A percentile compares a stretch with the other conserved stretches of the same genome.
Evolutionary conservation across 2,797 vertebrate species (phyloP).

Genomic region (Brachyalestes nurse): DNA sequence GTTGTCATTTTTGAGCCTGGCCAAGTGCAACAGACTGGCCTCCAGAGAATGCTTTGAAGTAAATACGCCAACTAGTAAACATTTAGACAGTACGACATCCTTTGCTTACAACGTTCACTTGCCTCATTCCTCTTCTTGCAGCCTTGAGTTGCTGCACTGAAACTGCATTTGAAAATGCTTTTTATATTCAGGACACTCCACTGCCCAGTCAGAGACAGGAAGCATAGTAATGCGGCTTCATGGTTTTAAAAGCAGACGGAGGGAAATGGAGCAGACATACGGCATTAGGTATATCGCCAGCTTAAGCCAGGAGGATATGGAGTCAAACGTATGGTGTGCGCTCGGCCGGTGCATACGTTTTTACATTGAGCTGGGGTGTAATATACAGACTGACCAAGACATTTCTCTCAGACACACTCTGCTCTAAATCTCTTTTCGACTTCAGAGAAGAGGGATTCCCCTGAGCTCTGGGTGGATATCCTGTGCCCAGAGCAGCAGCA

Average conservation of each 20-base stretch:
- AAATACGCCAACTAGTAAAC: conserved; percentile 1
- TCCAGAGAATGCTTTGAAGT: conserved; percentile 11
- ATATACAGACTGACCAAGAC: conserved; percentile 14
- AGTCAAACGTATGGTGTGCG: background rate
- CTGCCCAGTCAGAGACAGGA: conserved; percentile 9
- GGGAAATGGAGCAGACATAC: background rate
- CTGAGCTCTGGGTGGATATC: conserved; percentile 15
- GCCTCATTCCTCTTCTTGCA: background rate
- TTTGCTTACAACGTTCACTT: conserved; percentile 5
- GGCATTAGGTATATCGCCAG: background rate
- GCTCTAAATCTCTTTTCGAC: conserved; percentile 21
- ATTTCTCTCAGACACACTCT: conserved; percentile 9
- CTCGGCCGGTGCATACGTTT: background rate
- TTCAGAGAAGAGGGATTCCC: conserved; percentile 31
- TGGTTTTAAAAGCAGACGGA: conserved; percentile 11
- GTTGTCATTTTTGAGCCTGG: background rate
- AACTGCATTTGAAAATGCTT: background rate
- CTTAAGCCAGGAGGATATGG: background rate
- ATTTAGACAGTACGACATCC: background rate
- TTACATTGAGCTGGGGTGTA: conserved; percentile 5
- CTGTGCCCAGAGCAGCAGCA: conserved; percentile 9
- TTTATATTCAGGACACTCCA: conserved; percentile 5
- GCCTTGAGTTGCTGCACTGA: background rate
- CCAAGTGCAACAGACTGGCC: background rate
- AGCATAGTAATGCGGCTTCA: background rate